Evolutionary conservation across 2,797 vertebrate species (phyloP).

Genomic region (Vultur gryphus): DNA sequence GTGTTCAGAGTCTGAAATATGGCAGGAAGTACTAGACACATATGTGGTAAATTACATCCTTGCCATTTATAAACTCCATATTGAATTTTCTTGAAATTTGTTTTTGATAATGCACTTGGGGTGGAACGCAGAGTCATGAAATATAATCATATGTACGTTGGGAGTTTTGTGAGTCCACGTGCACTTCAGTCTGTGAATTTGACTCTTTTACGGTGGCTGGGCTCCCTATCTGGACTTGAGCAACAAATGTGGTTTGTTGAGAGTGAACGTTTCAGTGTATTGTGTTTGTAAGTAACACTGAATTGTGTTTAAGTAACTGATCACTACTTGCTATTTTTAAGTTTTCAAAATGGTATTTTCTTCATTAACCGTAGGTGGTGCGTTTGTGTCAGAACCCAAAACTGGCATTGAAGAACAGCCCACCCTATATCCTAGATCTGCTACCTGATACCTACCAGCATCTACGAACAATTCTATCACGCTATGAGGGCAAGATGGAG

Average conservation of each 20-base stretch:
- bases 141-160: not conserved
- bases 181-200: not conserved
- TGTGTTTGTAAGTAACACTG: accelerated
- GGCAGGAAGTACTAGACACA: not conserved
- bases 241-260: accelerated
- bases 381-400: slow-evolving; percentile 97
- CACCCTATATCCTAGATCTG: slow-evolving; percentile 97
- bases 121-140: not conserved
- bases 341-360: not conserved
- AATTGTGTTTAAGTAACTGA: not conserved
- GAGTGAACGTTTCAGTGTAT: accelerated
- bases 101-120: not conserved
- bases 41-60: not conserved
- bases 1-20: not conserved
- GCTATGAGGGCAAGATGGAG: slow-evolving; percentile 98
- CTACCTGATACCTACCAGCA: slow-evolving; percentile 98
- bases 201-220: not conserved
- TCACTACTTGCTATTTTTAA: accelerated
- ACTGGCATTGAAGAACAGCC: slow-evolving; percentile 96
- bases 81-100: not conserved
- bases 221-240: not conserved
- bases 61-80: not conserved
- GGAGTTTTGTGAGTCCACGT: not conserved
- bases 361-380: slow-evolving; percentile 84
- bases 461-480: slow-evolving; percentile 91